These are phyloP conservation scores for Daubentonia madagascariensis DNA, from an alignment of 2,113 vertebrate genomes.

Conservation along the genomic window DNA sequence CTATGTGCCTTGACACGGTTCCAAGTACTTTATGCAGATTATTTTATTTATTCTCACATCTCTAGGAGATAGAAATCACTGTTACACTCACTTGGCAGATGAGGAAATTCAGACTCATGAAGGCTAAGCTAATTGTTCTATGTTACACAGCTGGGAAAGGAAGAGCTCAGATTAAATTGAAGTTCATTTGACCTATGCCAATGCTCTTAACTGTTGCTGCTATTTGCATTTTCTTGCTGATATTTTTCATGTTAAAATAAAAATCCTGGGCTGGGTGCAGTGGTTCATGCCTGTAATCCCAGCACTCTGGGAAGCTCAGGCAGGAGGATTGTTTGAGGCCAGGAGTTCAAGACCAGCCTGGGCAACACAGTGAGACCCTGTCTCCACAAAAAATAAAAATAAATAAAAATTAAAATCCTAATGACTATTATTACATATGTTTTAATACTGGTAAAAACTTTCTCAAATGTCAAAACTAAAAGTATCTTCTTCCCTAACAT, in stretches of 20 bases:
- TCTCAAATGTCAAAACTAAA: not conserved
- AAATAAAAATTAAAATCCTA: not conserved
- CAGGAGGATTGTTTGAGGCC: no score
- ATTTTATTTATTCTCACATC: not conserved
- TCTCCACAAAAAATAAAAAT: no score
- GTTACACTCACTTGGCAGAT: not conserved
- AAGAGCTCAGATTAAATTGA: not conserved
- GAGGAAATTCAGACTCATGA: not conserved
- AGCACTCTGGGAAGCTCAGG: no score
- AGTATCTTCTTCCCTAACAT: not conserved
- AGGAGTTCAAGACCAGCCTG: no score
- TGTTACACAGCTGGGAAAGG: not conserved
- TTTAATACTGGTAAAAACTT: not conserved
- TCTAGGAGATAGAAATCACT: not conserved
- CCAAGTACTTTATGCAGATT: not conserved
- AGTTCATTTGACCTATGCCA: not conserved
- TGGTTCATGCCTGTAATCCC: no score
- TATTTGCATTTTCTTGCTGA: not conserved
- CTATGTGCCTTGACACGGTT: not conserved
- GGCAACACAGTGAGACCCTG: no score
- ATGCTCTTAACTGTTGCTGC: not conserved
- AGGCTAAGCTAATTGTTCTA: not conserved
- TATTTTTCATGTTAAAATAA: conserved; percentile 6
- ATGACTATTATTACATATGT: not conserved
- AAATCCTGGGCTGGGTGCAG: not conserved